These are phyloP conservation scores for Tenodera sinensis DNA, from an alignment of 2,888 invertebrate species.

Conservation along the genomic window DNA sequence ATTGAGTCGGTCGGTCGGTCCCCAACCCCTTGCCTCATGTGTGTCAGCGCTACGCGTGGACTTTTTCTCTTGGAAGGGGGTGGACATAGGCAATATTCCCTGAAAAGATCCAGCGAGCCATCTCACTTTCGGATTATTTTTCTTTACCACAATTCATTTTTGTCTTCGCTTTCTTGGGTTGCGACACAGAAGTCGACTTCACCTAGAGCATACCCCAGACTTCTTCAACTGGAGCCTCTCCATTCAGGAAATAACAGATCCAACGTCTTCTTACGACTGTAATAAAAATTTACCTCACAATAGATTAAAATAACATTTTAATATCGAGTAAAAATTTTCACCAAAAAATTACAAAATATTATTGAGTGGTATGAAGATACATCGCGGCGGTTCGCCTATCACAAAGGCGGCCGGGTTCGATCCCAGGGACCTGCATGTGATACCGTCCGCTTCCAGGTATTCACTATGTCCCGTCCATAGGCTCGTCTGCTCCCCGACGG, in stretches of 20 bases:
- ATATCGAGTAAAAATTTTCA: no score
- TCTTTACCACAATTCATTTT: background rate
- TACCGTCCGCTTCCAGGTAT: no score
- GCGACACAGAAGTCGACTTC: background rate
- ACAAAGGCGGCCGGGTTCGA: no score
- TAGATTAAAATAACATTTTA: no score
- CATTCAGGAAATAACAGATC: no score
- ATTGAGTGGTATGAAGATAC: no score
- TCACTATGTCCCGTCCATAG: no score
- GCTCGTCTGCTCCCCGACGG: no score
- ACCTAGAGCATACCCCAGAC: background rate
- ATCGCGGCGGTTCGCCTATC: no score
- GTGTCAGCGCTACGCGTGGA: slow-evolving; percentile 2
- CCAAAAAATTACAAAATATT: no score
- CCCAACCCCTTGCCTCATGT: background rate
- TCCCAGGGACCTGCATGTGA: no score
- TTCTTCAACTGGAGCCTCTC: background rate
- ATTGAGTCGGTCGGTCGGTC: slow-evolving; percentile 46
- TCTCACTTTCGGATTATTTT: slow-evolving; percentile 17
- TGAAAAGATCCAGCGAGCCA: slow-evolving; percentile 17
- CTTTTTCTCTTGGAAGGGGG: background rate
- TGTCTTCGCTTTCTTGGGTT: background rate
- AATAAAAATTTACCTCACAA: background rate
- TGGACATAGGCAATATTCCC: slow-evolving; percentile 20
- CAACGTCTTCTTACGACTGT: background rate